These are phyloP conservation scores for Tupiocoris notatus DNA, from an alignment of 2,888 invertebrate species.

Conservation along the genomic window DNA sequence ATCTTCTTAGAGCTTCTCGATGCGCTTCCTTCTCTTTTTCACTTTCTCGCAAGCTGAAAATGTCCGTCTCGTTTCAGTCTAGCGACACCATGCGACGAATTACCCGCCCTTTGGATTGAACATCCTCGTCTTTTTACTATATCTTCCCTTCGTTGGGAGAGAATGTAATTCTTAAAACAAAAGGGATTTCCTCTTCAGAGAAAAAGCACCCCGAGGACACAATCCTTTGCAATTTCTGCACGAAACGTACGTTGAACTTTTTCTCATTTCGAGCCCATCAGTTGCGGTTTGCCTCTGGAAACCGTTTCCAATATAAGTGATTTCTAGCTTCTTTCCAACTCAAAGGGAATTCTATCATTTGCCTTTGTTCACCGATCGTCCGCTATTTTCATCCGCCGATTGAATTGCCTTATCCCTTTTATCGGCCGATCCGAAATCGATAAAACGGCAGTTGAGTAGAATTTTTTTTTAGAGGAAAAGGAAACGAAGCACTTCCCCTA, in stretches of 20 bases:
- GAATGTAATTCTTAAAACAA: neutral
- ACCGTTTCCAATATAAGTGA: neutral
- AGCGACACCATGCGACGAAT: neutral
- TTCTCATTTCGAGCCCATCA: neutral
- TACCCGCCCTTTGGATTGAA: neutral
- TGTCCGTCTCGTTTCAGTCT: neutral
- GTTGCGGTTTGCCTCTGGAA: neutral
- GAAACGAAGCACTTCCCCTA: too few species aligned
- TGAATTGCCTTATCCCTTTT: too few species aligned
- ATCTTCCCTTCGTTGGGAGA: neutral
- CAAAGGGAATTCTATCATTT: neutral
- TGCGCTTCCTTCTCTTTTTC: neutral
- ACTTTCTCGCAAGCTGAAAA: neutral
- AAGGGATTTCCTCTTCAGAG: neutral
- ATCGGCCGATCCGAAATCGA: too few species aligned
- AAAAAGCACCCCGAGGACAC: too few species aligned
- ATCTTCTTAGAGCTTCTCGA: neutral
- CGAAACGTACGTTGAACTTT: neutral
- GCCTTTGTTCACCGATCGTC: too few species aligned
- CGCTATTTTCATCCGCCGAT: too few species aligned
- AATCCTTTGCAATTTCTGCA: neutral
- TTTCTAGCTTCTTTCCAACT: neutral
- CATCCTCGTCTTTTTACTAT: neutral
- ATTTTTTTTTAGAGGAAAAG: too few species aligned
- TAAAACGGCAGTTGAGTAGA: too few species aligned